Percentiles rank a stretch among this genome's conserved stretches.
phyloP scores from a whole-genome alignment of 2,888 invertebrate genomes.

The Ephialtes manifestator region DNA sequence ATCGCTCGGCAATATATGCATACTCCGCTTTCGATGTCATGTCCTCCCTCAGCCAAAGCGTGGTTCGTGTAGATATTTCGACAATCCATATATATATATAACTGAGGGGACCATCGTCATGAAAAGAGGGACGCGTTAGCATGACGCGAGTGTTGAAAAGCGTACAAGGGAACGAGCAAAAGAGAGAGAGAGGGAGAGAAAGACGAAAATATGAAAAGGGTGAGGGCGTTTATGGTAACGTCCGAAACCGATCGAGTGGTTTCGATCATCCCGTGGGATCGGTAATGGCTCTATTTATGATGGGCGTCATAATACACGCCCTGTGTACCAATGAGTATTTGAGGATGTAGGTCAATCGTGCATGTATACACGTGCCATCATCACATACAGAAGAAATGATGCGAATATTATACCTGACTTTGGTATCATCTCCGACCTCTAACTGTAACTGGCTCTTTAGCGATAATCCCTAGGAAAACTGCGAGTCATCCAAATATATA shows the following conservation, averaged over 20 bases:
- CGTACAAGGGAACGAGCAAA: neutral
- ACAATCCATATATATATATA: constrained; percentile 57
- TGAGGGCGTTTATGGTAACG: constrained; percentile 15
- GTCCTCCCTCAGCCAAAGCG: neutral
- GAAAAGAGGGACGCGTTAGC: neutral
- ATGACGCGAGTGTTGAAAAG: constrained; percentile 19
- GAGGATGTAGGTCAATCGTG: constrained; percentile 3
- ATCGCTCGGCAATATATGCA: neutral
- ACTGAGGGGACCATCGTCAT: neutral
- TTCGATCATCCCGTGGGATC: constrained; percentile 41
- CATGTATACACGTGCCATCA: neutral
- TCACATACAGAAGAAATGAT: constrained; percentile 7
- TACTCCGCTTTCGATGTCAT: constrained; percentile 8
- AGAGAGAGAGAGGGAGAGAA: neutral
- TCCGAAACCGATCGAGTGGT: constrained; percentile 36
- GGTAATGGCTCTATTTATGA: constrained; percentile 40
- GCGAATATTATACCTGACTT: constrained; percentile 20
- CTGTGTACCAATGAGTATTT: constrained; percentile 28
- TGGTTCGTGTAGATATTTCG: constrained; percentile 72
- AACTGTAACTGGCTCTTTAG: constrained; percentile 39
- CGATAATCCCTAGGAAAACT: constrained; percentile 44
- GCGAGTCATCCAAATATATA: constrained; percentile 11
- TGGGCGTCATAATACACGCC: constrained; percentile 27
- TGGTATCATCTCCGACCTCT: constrained; percentile 24
- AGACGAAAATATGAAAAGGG: constrained; percentile 22